Evolutionary conservation across 2,797 vertebrate genomes (phyloP), one percentile per base, ranked within the genome.

Genomic region (Tangara arthus): DNA sequence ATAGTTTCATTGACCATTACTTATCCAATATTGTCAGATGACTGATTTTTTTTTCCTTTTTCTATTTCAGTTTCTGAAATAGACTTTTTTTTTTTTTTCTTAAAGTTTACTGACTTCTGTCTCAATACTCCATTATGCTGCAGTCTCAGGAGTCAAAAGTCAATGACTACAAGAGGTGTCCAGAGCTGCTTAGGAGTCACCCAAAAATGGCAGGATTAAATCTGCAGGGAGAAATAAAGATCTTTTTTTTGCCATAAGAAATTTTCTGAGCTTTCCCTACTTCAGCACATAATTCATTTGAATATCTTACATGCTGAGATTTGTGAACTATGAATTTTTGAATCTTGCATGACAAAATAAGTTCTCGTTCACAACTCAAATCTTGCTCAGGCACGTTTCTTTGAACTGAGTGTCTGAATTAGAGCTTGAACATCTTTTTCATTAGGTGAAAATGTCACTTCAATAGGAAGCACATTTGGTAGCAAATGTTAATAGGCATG

Each of bases 381-480:
- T 63, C 59, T 90, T 82, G 52, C 60, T 82, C 64, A 68, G 53
- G 39, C 6, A 4, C 0, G 0, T 80, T 93, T 92, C 56, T 87
- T 80, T 75, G n/a, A 82, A 53, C 47, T 37, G 49, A 73, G 47
- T 9, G 1, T 75, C 55, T 90, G 57, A 82, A 90, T 85, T 82
- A 89, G 61, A 73, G 71, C 4, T 37, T 28, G 28, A 90, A 75
- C 57, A 69, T 83, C 68, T 52, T 80, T 95, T 92, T 87, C 61
- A 65, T 87, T 87, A 86, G 69, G 79, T 89, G 61, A 82, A 95
- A 95, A 94, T 85, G 60, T 85, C 68, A 72, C 42, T 89, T 68
- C 3, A 20, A 75, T 69, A 57, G 13, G 71, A 85, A 95, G 32
- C 21, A 78, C 24, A 30, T 89, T 82, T 91, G 49, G 39, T 52